phyloP scores from a whole-genome alignment of 2,888 invertebrate species.

The Himalopsyche anomala region DNA sequence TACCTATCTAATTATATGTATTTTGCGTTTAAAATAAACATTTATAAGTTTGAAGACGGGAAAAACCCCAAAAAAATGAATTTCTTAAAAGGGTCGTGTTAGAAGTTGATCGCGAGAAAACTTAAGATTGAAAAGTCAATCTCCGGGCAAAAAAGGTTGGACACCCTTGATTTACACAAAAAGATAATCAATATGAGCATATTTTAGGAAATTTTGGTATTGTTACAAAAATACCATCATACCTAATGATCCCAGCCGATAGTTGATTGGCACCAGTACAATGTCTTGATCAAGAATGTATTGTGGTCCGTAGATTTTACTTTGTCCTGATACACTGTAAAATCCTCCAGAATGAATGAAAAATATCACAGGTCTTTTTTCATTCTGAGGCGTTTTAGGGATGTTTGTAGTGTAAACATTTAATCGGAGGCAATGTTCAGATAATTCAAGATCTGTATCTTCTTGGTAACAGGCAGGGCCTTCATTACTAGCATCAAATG shows the following conservation, averaged over 20 bases:
- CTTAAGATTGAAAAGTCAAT: too few relatives aligned
- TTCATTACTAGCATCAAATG: slow-evolving; percentile 50
- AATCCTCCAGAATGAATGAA: slow-evolving; percentile 56
- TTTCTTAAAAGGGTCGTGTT: too few relatives aligned
- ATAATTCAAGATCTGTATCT: neutral
- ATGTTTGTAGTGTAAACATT: slow-evolving; percentile 53
- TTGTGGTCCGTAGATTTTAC: slow-evolving; percentile 46
- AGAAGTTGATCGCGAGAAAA: too few relatives aligned
- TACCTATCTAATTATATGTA: too few relatives aligned
- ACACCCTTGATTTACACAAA: too few relatives aligned
- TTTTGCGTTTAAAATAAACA: too few relatives aligned
- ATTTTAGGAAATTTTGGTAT: too few relatives aligned
- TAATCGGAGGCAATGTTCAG: slow-evolving; percentile 52
- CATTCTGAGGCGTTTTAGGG: neutral
- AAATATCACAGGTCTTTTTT: slow-evolving; percentile 51
- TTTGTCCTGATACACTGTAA: slow-evolving; percentile 53
- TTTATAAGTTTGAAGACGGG: too few relatives aligned
- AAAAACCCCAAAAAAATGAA: too few relatives aligned
- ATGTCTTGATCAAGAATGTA: slow-evolving; percentile 54
- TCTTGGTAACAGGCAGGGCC: slow-evolving; percentile 54
- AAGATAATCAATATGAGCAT: too few relatives aligned
- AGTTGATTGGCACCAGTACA: slow-evolving; percentile 54
- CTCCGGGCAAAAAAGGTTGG: too few relatives aligned
- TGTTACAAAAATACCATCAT: neutral
- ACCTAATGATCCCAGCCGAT: slow-evolving; percentile 56